Evolutionary conservation across 37 sponge, comb jelly and placozoan genomes (phyloP), one percentile per base, ranked within the genome.

Genomic region (Haliclona indistincta): DNA sequence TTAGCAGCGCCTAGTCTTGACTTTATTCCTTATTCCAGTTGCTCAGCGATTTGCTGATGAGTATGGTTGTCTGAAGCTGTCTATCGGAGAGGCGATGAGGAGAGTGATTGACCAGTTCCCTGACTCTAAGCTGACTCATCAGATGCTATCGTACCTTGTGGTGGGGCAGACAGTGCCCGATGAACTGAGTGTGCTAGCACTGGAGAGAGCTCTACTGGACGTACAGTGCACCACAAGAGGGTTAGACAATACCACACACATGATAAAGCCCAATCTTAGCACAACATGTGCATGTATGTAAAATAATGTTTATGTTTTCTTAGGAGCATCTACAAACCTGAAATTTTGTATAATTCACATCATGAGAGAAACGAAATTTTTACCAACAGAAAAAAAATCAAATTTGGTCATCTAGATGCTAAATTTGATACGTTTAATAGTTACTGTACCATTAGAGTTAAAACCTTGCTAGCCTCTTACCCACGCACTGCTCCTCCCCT

Each of bases 111-210:
- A 23, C 7, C 78, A 84, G 66, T 89, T 88, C 52, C 92, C 92
- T 35, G 53, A 79, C 33, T 81, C 90, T 17, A 70, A 83, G 19
- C 80, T 97, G 26, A 78, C 95, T n/a, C 33, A 64, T 33, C 80
- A 91, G 38, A 80, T 97, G 33, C 68, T 71, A 49, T 54, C 84
- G 0, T 64, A 88, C 68, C 73, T 97, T 15, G 52, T 47, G 63
- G 74, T 66, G 10, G 98, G 98, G 19, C 80, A 86, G 34, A 74
- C 76, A n/a, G 69, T 97, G 2, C 98, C 98, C 44, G 98, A 93
- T 54, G 98, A 93, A 37, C 64, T 94, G 11, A 84, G 85, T 67
- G 86, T 91, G 44, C 64, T 76, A 17, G 98, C 98, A 23, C 70
- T 97, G 19, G 90, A 97, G 60, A 45, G 67, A 22, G 64, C 71